Conservation (phyloP, 2,888 invertebrate genomes). For the Hylaea fasciaria region DNA sequence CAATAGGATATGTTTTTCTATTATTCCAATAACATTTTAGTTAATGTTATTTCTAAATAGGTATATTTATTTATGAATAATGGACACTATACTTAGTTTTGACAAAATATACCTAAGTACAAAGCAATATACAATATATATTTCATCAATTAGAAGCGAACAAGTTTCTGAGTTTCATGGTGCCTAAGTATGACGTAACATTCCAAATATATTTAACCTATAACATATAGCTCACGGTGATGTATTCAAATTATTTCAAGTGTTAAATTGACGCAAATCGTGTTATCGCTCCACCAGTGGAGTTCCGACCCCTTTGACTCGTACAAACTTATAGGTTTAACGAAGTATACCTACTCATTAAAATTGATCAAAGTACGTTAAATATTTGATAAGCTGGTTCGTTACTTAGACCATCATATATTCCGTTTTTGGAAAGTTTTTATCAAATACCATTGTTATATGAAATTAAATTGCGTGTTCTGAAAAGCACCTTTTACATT, state of each 20-base stretch:
- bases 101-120: too few species aligned
- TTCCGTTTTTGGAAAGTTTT: slow-evolving; percentile 24
- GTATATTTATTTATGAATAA: neutral
- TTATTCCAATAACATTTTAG: too few species aligned
- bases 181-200: slow-evolving; percentile 11
- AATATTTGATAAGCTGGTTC: slow-evolving; percentile 31
- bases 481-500: neutral
- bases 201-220: slow-evolving; percentile 21
- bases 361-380: slow-evolving; percentile 28
- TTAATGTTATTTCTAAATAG: neutral
- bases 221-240: slow-evolving; percentile 42
- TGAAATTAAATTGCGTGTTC: slow-evolving; percentile 16
- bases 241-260: slow-evolving; percentile 54
- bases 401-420: slow-evolving; percentile 26
- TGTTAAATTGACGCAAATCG: slow-evolving; percentile 47
- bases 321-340: slow-evolving; percentile 25
- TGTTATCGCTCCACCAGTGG: slow-evolving; percentile 30
- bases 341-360: slow-evolving; percentile 27
- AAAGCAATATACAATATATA: too few species aligned
- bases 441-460: slow-evolving; percentile 24
- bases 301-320: slow-evolving; percentile 26
- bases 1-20: too few species aligned
- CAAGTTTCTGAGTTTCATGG: too few species aligned
- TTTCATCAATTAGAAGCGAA: too few species aligned
- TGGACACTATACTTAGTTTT: too few species aligned